These are phyloP conservation scores for Todiramphus saurophagus DNA, from an alignment of 2,113 vertebrate species.

Conservation along the genomic window DNA sequence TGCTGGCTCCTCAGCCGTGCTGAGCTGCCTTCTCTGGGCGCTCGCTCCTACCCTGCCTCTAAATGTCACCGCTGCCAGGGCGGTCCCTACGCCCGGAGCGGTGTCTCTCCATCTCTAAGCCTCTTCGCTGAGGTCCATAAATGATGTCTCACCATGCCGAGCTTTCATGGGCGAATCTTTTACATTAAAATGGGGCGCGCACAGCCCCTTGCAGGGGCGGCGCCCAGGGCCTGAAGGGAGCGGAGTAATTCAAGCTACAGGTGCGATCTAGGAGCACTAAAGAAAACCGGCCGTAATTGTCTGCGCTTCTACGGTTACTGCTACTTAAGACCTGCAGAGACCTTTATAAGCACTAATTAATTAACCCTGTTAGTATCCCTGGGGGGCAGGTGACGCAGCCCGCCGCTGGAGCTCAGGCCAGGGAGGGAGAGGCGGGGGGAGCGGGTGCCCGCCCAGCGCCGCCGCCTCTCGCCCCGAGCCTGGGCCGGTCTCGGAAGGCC, in stretches of 20 bases:
- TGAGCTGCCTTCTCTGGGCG: not conserved
- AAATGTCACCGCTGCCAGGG: constrained; percentile 27
- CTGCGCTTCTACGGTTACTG: not conserved
- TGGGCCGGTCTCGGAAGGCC: too few species aligned
- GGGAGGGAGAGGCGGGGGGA: too few species aligned
- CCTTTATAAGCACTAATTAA: not conserved
- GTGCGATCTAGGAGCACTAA: rapidly evolving
- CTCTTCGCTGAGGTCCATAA: not conserved
- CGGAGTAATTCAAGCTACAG: not conserved
- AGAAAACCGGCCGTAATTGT: not conserved
- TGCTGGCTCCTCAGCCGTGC: not conserved
- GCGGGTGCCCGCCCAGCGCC: not conserved
- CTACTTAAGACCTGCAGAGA: not conserved
- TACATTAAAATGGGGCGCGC: not conserved
- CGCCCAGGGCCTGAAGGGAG: rapidly evolving
- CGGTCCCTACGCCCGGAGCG: not conserved
- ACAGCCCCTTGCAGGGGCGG: not conserved
- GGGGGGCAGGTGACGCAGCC: rapidly evolving
- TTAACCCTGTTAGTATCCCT: not conserved
- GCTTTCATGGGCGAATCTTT: not conserved
- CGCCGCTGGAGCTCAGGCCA: rapidly evolving
- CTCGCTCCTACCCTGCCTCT: not conserved
- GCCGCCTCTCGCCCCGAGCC: not conserved
- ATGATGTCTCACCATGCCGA: not conserved
- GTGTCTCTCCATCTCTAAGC: not conserved